These are phyloP conservation scores for Ceriagrion tenellum DNA, from an alignment of 2,888 invertebrate genomes.

Conservation along the genomic window DNA sequence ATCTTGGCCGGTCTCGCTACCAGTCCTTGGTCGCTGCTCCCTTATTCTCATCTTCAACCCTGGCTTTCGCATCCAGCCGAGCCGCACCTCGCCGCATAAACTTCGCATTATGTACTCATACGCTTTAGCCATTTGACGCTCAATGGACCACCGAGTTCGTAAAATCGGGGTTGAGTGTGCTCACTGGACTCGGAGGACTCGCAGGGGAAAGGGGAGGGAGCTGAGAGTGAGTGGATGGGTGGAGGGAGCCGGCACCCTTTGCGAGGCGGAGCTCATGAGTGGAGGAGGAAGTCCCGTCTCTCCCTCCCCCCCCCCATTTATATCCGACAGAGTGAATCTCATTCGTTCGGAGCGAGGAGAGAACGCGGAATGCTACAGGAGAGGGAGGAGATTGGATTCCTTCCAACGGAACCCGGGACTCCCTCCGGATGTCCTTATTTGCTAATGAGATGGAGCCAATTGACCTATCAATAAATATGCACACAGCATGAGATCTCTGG, in stretches of 20 bases:
- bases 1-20: not conserved
- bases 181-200: too few relatives aligned
- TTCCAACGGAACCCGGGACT: not conserved
- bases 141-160: conserved; percentile 30
- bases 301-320: not conserved
- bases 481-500: not conserved
- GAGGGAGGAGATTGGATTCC: not conserved
- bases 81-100: not conserved
- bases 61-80: not conserved
- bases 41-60: not conserved
- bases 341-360: not conserved
- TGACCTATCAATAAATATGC: not conserved
- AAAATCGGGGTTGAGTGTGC: conserved; percentile 22
- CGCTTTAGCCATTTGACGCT: not conserved
- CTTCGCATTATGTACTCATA: not conserved
- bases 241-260: too few relatives aligned
- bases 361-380: not conserved
- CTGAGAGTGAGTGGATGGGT: not conserved
- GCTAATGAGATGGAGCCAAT: not conserved
- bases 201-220: not conserved
- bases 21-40: not conserved
- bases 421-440: not conserved
- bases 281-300: not conserved
- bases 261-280: not conserved
- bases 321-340: not conserved